Conservation (phyloP, 2,113 vertebrate genomes). For the Machaerirhynchus nigripectus region DNA sequence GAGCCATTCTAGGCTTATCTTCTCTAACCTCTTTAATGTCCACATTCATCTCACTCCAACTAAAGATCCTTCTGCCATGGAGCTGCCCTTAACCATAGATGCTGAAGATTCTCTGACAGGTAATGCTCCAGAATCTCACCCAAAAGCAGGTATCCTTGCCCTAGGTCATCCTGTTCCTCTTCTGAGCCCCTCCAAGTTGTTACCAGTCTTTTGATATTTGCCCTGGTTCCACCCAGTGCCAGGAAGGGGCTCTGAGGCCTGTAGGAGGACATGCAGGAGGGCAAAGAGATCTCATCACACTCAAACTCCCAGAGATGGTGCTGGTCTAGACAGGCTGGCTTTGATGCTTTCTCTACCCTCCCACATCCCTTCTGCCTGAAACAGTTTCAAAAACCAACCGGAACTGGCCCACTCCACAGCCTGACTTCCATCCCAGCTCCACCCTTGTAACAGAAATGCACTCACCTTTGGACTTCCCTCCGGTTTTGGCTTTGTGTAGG, state of each 20-base stretch:
- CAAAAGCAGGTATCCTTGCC: background rate
- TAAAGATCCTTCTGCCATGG: background rate
- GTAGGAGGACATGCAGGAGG: background rate
- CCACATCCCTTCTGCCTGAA: background rate
- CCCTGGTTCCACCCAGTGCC: background rate
- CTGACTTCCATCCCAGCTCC: background rate
- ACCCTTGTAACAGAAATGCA: background rate
- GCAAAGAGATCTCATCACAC: background rate
- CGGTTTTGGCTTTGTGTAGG: slow-evolving; percentile 88
- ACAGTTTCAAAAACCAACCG: background rate
- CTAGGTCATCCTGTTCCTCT: background rate
- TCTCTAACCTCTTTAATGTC: background rate
- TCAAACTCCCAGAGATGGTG: background rate
- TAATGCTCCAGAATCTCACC: background rate
- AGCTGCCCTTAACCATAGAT: background rate
- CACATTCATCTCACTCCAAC: background rate
- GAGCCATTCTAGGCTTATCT: background rate
- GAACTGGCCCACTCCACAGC: background rate
- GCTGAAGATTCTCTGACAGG: background rate
- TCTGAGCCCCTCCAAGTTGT: background rate
- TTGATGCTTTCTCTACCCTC: background rate
- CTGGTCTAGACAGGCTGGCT: background rate
- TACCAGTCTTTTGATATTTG: background rate
- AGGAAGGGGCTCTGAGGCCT: background rate
- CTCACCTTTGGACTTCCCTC: slow-evolving; percentile 96